phyloP scores from a whole-genome alignment of 2,113 vertebrate species.

The Dendrocopos noguchii region DNA sequence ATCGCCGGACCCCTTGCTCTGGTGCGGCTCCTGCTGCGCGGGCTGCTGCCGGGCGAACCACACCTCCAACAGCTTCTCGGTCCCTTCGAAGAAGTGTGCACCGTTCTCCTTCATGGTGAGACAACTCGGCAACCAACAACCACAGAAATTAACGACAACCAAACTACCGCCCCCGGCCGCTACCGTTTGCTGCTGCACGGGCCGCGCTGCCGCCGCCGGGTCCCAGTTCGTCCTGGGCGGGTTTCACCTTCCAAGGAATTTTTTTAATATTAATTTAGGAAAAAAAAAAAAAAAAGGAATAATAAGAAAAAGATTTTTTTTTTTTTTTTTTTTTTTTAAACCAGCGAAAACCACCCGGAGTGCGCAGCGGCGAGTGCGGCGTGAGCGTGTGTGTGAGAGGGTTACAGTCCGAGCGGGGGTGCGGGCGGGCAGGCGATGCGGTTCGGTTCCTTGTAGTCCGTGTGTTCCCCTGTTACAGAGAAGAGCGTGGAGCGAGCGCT shows the following conservation, averaged over 20 bases:
- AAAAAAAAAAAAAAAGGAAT: neutral
- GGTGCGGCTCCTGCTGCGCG: conserved; percentile 88
- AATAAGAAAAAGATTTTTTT: neutral
- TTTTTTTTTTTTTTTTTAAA: neutral
- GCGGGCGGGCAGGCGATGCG: conserved; percentile 73
- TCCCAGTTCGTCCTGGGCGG: conserved; percentile 54
- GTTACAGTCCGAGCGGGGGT: conserved; percentile 63
- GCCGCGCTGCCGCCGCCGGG: conserved; percentile 45
- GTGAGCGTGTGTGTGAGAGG: conserved; percentile 42
- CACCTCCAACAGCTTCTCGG: conserved; percentile 98
- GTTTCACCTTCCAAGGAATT: conserved; percentile 25
- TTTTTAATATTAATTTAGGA: conserved; percentile 63
- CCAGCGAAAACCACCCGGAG: conserved; percentile 69
- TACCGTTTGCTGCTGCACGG: conserved; percentile 64
- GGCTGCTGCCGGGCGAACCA: conserved; percentile 93
- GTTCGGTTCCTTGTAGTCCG: conserved; percentile 88
- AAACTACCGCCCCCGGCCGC: conserved; percentile 75
- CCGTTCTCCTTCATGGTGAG: conserved; percentile 93
- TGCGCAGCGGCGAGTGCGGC: conserved; percentile 51
- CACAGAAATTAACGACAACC: conserved; percentile 84
- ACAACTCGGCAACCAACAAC: conserved; percentile 90
- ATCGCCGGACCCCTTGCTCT: conserved; percentile 93
- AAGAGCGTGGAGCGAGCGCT: conserved; percentile 94
- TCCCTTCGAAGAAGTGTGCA: conserved; percentile 99
- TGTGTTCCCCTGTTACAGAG: conserved; percentile 97